Evolutionary conservation across 2,797 vertebrate genomes (phyloP).

Genomic region (Synaphobranchus kaupii): DNA sequence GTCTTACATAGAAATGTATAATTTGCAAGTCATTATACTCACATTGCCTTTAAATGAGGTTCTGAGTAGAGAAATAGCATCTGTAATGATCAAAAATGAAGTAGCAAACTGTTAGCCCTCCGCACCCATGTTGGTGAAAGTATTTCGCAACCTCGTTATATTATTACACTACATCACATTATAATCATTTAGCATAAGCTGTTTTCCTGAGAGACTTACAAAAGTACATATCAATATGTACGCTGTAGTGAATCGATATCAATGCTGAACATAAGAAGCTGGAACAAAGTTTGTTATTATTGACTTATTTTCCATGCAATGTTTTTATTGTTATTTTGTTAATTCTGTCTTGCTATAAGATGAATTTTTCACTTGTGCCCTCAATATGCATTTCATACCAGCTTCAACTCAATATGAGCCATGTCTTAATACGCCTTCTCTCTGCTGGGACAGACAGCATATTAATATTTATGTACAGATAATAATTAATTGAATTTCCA

Average conservation of each 20-base stretch:
- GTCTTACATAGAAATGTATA: too few relatives aligned
- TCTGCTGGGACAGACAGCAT: background rate
- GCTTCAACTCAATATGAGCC: background rate
- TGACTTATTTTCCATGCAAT: background rate
- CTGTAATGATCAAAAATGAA: too few relatives aligned
- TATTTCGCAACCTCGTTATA: too few relatives aligned
- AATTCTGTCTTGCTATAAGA: background rate
- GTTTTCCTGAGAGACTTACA: background rate
- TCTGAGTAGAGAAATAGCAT: too few relatives aligned
- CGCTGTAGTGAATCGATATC: background rate
- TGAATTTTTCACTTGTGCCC: background rate
- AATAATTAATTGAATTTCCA: slow-evolving; percentile 11
- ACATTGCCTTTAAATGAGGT: too few relatives aligned
- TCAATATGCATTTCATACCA: background rate
- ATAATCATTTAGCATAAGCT: too few relatives aligned
- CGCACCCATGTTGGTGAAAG: too few relatives aligned
- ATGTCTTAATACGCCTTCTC: background rate
- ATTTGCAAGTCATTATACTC: too few relatives aligned
- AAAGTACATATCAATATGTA: background rate
- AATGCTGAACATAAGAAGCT: background rate
- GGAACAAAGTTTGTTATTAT: background rate
- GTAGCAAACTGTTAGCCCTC: too few relatives aligned
- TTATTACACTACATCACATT: too few relatives aligned
- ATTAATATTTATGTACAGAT: slow-evolving; percentile 19
- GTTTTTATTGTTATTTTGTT: background rate